Evolutionary conservation across 64 coral and sea anemone species (phyloP).

Genomic region (Catalaphyllia jardinei): DNA sequence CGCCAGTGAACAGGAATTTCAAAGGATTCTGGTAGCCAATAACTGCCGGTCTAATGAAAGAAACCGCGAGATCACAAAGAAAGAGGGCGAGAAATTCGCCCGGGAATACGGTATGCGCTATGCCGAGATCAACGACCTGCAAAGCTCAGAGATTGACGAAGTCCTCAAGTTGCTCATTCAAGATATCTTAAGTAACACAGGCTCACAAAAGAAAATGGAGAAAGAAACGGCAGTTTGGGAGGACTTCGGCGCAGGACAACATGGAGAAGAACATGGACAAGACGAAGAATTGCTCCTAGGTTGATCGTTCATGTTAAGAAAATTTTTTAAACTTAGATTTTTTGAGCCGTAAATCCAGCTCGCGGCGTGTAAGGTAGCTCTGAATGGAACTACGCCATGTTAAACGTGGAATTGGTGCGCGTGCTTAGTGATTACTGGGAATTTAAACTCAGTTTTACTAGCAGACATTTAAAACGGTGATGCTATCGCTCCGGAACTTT

Average conservation of each 20-base stretch:
- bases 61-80: not conserved
- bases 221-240: not conserved
- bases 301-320: not conserved
- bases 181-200: not conserved
- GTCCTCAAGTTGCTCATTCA: not conserved
- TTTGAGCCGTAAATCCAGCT: too few relatives aligned
- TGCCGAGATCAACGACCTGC: not conserved
- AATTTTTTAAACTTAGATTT: too few relatives aligned
- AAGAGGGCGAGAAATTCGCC: not conserved
- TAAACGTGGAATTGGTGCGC: too few relatives aligned
- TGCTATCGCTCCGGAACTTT: too few relatives aligned
- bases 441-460: too few relatives aligned
- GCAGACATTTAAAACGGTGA: too few relatives aligned
- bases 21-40: not conserved
- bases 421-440: too few relatives aligned
- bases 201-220: not conserved
- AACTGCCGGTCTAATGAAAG: not conserved
- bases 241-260: not conserved
- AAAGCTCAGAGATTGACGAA: not conserved
- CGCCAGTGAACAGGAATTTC: slow-evolving; percentile 3
- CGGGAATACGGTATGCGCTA: slow-evolving; percentile 13
- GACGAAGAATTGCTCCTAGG: not conserved
- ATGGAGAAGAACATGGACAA: not conserved
- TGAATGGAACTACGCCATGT: too few relatives aligned
- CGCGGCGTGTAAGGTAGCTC: too few relatives aligned